Base-by-base conservation (phyloP, 2,888 invertebrate genomes). In the Ferrisia virgata region DNA sequence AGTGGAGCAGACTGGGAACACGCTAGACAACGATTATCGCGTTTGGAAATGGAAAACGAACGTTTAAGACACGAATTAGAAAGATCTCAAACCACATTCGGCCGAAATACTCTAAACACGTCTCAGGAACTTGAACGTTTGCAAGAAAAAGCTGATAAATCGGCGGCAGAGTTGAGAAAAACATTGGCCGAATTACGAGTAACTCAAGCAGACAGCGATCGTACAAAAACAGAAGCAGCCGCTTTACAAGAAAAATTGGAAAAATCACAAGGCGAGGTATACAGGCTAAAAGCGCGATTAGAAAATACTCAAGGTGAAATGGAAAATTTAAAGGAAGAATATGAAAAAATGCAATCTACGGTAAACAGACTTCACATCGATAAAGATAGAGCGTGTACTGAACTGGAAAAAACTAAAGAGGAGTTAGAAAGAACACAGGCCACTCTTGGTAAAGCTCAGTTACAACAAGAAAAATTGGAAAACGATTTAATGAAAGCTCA, bases 291-390 rank as follows among this genome's bases (percentile, higher is more conserved):
- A 89, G 97, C 97, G 58, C 94, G 96, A 88, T 91, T 97, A 88
- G 97, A 97, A 91, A 97, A 97, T 90, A 96, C 96, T 89, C 96
- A 96, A 91, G 95, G 95, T 85, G 97, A 97, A 90, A 96, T 96
- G 88, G 96, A 96, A 88, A 96, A 95, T 88, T 91, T 97, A 86
- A 94, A 96, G 86, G 96, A 97, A 88, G 97, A 97, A 89, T 93
- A 96, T 88, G 97, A 97, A 89, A 92, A 95, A 86, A 92, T 94
- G 47, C 96, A 96, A 89, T 92, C 94, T 47, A 92, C 94, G 82
- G 93, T 96, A 85, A 94, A 94, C 86, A 92, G 96, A 86, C 91
- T 96, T 86, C 96, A 96, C 88, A 94, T 94, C 40, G 97, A 97
- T 89, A 92, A 96, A 85, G 97, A 97, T 88, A 94, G 95, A 88